Conservation (phyloP, 2,888 invertebrate species). For the Acholoe squamosa region DNA sequence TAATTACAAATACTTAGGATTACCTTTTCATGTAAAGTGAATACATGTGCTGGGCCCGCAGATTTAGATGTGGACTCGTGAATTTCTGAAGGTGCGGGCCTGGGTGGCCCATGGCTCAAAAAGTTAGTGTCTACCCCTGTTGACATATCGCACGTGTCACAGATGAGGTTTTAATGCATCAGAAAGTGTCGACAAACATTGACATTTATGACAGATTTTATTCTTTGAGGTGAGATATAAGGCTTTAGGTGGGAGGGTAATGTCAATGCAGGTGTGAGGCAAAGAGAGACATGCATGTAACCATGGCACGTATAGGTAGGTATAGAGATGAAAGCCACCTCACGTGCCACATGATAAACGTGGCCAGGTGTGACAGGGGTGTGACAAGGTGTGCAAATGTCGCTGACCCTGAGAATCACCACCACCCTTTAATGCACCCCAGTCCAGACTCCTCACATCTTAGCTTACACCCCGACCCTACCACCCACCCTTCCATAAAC, state of each 20-base stretch:
- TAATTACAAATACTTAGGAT: too few relatives aligned
- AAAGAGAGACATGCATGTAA: background rate
- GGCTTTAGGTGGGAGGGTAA: background rate
- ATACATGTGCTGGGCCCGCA: too few relatives aligned
- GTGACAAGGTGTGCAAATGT: slow-evolving; percentile 33
- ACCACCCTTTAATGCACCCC: background rate
- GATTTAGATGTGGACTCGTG: too few relatives aligned
- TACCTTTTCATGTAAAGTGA: too few relatives aligned
- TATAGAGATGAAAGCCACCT: background rate
- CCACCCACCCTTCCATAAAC: background rate
- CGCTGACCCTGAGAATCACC: slow-evolving; percentile 7
- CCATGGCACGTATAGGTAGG: background rate
- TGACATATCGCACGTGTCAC: too few relatives aligned
- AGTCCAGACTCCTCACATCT: background rate
- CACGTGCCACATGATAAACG: slow-evolving; percentile 26
- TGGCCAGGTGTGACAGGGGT: slow-evolving; percentile 22
- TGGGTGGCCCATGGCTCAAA: too few relatives aligned
- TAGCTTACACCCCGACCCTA: slow-evolving; percentile 20
- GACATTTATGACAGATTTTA: background rate
- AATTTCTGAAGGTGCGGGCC: too few relatives aligned
- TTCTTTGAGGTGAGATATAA: background rate
- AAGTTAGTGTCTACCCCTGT: too few relatives aligned
- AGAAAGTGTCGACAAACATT: background rate
- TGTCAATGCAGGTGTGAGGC: slow-evolving; percentile 34
- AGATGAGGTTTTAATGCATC: background rate